Evolutionary conservation across 2,888 invertebrate genomes (phyloP).

Genomic region (Polymixis lichenea): DNA sequence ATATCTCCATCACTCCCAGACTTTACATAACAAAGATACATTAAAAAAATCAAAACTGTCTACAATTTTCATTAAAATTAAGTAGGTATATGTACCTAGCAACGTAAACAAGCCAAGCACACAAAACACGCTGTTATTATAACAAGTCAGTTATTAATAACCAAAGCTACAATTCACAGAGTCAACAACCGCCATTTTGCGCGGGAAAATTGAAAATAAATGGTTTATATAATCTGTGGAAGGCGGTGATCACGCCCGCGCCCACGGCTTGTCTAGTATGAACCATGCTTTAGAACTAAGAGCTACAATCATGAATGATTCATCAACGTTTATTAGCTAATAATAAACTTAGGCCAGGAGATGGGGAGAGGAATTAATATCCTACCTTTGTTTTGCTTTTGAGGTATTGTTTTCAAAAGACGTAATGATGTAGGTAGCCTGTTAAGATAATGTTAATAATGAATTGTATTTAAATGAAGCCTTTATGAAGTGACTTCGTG

Average conservation of each 20-base stretch:
- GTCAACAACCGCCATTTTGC: constrained; percentile 52
- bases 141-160: constrained; percentile 37
- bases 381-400: constrained; percentile 14
- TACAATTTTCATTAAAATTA: constrained; percentile 9
- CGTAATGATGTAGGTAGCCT: not conserved
- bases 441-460: constrained; percentile 8
- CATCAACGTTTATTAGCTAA: constrained; percentile 61
- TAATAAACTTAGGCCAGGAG: constrained; percentile 51
- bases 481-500: not conserved
- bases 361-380: constrained; percentile 16
- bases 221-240: constrained; percentile 46
- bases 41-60: constrained; percentile 9
- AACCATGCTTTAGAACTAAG: constrained; percentile 51
- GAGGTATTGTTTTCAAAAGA: constrained; percentile 24
- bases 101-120: constrained; percentile 27
- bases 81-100: not conserved
- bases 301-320: constrained; percentile 66
- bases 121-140: constrained; percentile 31
- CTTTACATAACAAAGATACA: constrained; percentile 12
- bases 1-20: not conserved
- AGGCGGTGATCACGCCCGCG: constrained; percentile 59
- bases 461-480: not conserved
- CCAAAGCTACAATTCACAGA: constrained; percentile 48
- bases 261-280: constrained; percentile 57
- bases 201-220: constrained; percentile 55